Base-by-base conservation (phyloP, 2,888 invertebrate genomes). In the Cephus pygmeus region DNA sequence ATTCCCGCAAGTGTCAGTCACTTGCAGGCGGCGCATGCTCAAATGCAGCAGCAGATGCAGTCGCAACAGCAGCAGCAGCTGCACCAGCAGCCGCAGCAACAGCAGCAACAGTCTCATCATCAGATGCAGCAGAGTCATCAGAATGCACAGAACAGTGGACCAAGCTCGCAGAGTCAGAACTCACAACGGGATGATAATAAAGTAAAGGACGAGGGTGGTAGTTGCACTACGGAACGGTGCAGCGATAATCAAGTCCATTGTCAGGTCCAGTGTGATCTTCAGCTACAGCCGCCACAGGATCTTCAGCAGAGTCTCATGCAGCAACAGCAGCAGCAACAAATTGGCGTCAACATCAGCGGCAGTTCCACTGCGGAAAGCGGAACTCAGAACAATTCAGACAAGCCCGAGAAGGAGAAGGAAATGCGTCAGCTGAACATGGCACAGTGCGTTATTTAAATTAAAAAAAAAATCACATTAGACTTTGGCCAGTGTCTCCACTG, bases 321-420 rank as follows among this genome's bases (percentile, higher is more conserved):
- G 79, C 94, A 94, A 86, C 94, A 94, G 83, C 94, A 94, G 81
- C 93, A 93, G 81, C 93, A 93, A 76, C 88, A 90, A 76, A 89
- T 90, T 69, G 87, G 87, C 12, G 89, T 88, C 4, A 88, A 87
- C 75, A 89, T 90, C 34, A 86, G 84, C 71, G 89, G 87, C 11
- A 89, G 87, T 82, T 83, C 87, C 3, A 86, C 86, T 6, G 81
- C 80, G 4, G 89, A 90, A 69, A 84, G 86, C 40, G 83, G 86
- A 40, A 88, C 81, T 78, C 90, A 87, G 76, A 90, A 87, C 75
- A 87, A 85, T 79, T 80, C 87, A 0, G 87, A 88, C 56, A 91
- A 88, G 35, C 83, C 87, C 12, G 91, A 89, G 71, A 91, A 89
- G 78, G 88, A 91, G 34, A 90, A 91, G 75, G 91, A 91, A 15